These are phyloP conservation scores for Mobula birostris DNA, from an alignment of 2,113 vertebrate species.

Conservation along the genomic window DNA sequence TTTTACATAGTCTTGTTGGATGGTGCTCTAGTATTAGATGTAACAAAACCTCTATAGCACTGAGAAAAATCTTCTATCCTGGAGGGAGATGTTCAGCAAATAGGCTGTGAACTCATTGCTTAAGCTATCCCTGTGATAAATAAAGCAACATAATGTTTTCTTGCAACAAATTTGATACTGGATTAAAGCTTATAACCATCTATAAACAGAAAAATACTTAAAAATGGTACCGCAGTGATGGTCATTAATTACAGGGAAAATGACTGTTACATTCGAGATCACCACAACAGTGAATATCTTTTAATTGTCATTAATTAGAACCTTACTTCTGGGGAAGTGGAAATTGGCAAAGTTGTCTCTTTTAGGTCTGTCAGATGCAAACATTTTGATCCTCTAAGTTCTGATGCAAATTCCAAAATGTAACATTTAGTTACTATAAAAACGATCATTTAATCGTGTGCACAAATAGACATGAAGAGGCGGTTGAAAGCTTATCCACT, in stretches of 20 bases:
- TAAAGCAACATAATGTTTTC: not conserved
- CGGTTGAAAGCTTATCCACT: not conserved
- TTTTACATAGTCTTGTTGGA: not conserved
- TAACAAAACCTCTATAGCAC: not conserved
- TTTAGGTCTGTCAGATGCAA: not conserved
- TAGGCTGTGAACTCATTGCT: not conserved
- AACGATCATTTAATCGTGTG: not conserved
- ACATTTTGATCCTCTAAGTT: constrained; percentile 19
- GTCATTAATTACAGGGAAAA: not conserved
- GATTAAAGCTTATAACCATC: not conserved
- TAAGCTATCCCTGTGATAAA: not conserved
- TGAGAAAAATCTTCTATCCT: not conserved
- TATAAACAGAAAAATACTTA: no score
- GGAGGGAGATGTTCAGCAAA: not conserved
- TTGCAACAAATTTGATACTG: not conserved
- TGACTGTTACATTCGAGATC: not conserved
- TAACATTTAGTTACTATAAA: not conserved
- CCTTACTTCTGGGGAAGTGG: not conserved
- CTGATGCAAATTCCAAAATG: not conserved
- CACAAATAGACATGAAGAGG: not conserved
- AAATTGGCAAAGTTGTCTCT: constrained; percentile 18
- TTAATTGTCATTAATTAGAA: not conserved
- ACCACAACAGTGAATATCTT: not conserved
- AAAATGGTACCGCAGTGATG: not conserved
- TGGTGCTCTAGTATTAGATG: not conserved